Conservation (phyloP, 2,113 vertebrate species). For the Calidris pugnax region DNA sequence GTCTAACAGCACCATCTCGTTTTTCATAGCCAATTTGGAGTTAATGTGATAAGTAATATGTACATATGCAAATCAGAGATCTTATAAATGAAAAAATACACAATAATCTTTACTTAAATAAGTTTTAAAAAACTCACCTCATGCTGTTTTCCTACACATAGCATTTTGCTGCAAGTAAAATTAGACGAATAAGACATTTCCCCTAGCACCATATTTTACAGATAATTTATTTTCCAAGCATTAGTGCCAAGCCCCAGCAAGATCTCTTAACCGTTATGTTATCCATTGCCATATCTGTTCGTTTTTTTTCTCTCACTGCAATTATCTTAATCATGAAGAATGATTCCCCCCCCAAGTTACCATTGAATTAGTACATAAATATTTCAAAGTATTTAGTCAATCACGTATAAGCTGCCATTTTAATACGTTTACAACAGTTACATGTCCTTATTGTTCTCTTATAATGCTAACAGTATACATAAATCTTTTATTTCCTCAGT, state of each 20-base stretch:
- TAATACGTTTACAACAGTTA: not conserved
- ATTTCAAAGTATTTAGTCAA: not conserved
- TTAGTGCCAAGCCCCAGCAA: not conserved
- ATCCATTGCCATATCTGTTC: not conserved
- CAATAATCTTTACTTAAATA: not conserved
- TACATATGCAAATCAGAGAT: not conserved
- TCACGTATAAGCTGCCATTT: not conserved
- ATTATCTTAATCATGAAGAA: not conserved
- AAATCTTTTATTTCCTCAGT: not conserved
- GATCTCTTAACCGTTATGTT: not conserved
- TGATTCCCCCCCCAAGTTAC: not conserved
- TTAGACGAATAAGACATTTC: constrained; percentile 5
- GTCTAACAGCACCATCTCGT: constrained; percentile 26
- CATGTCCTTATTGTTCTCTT: not conserved
- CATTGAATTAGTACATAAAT: not conserved
- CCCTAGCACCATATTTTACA: not conserved
- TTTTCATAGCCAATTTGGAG: not conserved
- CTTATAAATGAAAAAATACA: not conserved
- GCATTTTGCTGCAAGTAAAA: constrained; percentile 4
- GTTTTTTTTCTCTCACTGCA: not conserved
- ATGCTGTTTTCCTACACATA: not conserved
- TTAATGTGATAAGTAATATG: constrained; percentile 4
- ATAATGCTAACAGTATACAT: not conserved
- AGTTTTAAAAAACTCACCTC: not conserved
- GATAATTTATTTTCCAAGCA: not conserved